A percentile compares a stretch with the other conserved stretches of the same genome.
Conservation (phyloP, 2,113 vertebrate genomes). For the Anhinga rufa region DNA sequence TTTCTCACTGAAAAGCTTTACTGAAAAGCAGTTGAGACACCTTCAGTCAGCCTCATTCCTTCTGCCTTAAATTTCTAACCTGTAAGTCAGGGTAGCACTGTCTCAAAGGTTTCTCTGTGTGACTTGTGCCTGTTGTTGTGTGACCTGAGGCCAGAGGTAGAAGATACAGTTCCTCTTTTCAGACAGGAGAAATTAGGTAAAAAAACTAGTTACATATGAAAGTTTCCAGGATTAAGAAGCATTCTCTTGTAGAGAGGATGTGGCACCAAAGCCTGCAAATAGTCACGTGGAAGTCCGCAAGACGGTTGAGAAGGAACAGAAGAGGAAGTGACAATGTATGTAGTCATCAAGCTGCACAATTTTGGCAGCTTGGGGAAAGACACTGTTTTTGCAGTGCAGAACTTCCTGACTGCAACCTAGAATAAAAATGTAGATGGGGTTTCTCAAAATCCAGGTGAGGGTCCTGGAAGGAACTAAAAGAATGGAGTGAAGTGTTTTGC, state of each 20-base stretch:
- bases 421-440: neutral
- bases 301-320: neutral
- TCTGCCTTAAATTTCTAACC: neutral
- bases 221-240: neutral
- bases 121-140: neutral
- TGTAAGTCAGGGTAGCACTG: neutral
- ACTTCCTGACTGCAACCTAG: neutral
- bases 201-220: neutral
- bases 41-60: neutral
- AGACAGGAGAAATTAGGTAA: neutral
- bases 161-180: neutral
- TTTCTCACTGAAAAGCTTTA: neutral
- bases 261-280: neutral
- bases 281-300: neutral
- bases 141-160: neutral
- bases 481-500: rapidly evolving
- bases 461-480: neutral
- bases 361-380: neutral
- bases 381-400: neutral
- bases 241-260: neutral
- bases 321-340: neutral
- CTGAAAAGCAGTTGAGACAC: neutral
- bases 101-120: neutral
- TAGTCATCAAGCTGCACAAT: neutral
- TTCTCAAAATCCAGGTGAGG: neutral